These are phyloP conservation scores for Aphelenchoides besseyi DNA, from an alignment of 1,140 invertebrate genomes.

Conservation along the genomic window DNA sequence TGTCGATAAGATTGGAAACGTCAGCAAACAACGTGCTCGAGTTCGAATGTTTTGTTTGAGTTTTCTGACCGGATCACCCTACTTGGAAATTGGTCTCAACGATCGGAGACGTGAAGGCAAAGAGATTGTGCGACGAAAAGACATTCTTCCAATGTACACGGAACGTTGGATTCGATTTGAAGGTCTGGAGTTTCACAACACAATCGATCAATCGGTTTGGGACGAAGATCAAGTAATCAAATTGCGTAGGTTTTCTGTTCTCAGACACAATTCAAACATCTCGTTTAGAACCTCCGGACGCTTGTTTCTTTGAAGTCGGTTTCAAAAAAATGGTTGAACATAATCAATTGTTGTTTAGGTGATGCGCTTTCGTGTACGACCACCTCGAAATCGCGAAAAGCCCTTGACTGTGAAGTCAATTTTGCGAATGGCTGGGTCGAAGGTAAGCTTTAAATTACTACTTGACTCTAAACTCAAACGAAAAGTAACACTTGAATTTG, in stretches of 20 bases:
- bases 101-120: conserved; percentile 88
- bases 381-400: conserved; percentile 90
- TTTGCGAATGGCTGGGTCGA: conserved; percentile 62
- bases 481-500: no score
- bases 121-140: conserved; percentile 95
- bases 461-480: no score
- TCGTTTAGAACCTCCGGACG: conserved; percentile 97
- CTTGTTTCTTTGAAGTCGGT: conserved; percentile 81
- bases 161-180: conserved; percentile 98
- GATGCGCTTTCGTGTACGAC: conserved; percentile 89
- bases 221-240: conserved; percentile 78
- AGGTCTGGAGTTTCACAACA: conserved; percentile 86
- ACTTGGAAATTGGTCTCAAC: conserved; percentile 93
- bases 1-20: conserved; percentile 78
- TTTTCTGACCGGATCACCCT: conserved; percentile 82
- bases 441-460: no score
- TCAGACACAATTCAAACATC: conserved; percentile 64
- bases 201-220: conserved; percentile 86
- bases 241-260: no score
- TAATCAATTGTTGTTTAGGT: conserved; percentile 65
- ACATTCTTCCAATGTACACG: conserved; percentile 97
- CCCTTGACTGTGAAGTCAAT: conserved; percentile 84
- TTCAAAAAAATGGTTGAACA: background rate
- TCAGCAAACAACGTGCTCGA: conserved; percentile 86
- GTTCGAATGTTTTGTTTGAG: conserved; percentile 91